These are phyloP conservation scores for Mormyrops boulengeri DNA, from an alignment of 2,797 vertebrate genomes.

Conservation along the genomic window DNA sequence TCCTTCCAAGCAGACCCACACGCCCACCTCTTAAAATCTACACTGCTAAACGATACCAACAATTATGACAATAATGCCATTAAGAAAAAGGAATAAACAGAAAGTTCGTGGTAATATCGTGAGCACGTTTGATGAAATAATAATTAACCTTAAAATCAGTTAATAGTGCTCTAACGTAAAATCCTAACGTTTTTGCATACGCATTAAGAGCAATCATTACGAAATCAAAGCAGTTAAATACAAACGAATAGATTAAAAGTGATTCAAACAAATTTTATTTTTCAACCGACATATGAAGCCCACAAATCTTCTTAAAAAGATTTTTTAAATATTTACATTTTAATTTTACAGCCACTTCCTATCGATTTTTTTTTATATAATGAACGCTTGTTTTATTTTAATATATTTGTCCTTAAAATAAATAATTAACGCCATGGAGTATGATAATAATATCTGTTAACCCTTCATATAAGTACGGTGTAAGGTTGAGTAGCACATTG, in stretches of 20 bases:
- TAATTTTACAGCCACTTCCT: not conserved
- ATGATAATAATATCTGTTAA: slow-evolving; percentile 7
- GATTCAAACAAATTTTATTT: not conserved
- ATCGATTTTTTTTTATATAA: not conserved
- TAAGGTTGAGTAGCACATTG: not conserved
- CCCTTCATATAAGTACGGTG: slow-evolving; percentile 9
- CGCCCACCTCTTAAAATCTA: not conserved
- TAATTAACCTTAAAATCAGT: not conserved
- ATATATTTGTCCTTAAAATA: slow-evolving; percentile 5
- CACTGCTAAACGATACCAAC: not conserved
- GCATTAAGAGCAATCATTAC: not conserved
- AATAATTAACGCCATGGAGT: not conserved
- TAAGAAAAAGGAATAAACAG: not conserved
- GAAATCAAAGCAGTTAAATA: not conserved
- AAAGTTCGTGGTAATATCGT: not conserved
- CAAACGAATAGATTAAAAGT: not conserved
- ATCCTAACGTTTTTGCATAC: not conserved
- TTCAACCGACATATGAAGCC: not conserved
- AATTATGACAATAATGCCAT: not conserved
- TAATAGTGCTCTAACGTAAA: not conserved
- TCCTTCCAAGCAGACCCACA: not conserved
- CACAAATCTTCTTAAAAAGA: not conserved
- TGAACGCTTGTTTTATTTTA: not conserved
- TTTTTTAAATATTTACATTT: not conserved
- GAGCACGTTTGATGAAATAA: not conserved